These are phyloP conservation scores for Notarius lentiginosus DNA, from an alignment of 2,113 vertebrate species.

Conservation along the genomic window DNA sequence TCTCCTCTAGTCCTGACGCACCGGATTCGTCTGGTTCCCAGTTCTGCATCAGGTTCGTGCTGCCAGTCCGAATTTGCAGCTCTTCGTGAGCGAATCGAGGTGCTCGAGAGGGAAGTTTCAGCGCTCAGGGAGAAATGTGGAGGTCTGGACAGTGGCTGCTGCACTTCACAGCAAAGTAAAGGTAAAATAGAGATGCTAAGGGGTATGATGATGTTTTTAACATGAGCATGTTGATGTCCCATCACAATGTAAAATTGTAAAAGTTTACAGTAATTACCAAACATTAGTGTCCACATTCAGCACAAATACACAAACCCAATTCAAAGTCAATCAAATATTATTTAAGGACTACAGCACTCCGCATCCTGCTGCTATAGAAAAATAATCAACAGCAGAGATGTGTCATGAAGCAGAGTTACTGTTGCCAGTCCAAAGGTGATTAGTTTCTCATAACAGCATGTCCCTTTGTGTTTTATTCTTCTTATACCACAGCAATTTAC, in stretches of 20 bases:
- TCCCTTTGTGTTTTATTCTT: background rate
- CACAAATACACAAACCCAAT: background rate
- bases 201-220: background rate
- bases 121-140: slow-evolving; percentile 69
- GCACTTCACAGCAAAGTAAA: slow-evolving; percentile 69
- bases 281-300: background rate
- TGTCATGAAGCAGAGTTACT: background rate
- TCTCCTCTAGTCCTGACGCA: slow-evolving; percentile 74
- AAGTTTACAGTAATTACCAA: background rate
- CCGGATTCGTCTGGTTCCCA: slow-evolving; percentile 67
- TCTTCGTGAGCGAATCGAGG: slow-evolving; percentile 63
- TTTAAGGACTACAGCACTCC: background rate
- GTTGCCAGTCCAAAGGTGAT: background rate
- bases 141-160: slow-evolving; percentile 67
- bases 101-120: slow-evolving; percentile 72
- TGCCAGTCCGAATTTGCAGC: slow-evolving; percentile 61
- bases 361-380: background rate
- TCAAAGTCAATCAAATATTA: background rate
- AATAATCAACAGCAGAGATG: background rate
- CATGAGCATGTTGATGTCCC: background rate
- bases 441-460: background rate
- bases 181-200: slow-evolving; percentile 50
- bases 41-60: slow-evolving; percentile 39
- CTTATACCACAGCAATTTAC: background rate
- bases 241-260: background rate